Percentiles rank a stretch among this genome's conserved stretches.
Evolutionary conservation across 2,113 vertebrate genomes (phyloP).

Genomic region (Tiliqua scincoides): DNA sequence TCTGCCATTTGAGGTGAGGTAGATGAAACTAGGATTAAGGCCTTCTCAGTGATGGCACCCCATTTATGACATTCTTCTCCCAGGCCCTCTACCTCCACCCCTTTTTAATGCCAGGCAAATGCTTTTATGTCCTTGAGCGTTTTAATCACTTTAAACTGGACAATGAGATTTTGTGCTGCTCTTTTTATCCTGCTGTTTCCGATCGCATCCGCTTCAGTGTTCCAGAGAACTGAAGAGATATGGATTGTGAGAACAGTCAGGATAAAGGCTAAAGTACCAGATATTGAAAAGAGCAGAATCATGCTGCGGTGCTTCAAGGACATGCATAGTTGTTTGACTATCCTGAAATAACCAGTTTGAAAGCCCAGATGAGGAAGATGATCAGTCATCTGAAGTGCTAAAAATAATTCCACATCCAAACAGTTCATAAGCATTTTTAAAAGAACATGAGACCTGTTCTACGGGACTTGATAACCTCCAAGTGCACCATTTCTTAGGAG

Average conservation of each 20-base stretch:
- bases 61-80: no score
- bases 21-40: no score
- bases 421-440: conserved; percentile 54
- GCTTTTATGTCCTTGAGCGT: no score
- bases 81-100: no score
- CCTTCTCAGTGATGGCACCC: no score
- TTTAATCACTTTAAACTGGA: no score
- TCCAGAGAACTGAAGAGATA: background rate
- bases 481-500: conserved; percentile 49
- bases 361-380: conserved; percentile 25
- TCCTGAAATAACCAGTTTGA: background rate
- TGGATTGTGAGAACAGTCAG: background rate
- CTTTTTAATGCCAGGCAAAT: no score
- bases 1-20: no score
- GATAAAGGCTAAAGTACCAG: background rate
- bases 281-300: background rate
- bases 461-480: conserved; percentile 42
- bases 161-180: no score
- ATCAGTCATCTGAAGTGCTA: conserved; percentile 26
- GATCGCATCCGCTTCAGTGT: background rate
- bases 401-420: conserved; percentile 37
- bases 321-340: background rate
- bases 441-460: conserved; percentile 37
- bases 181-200: background rate
- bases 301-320: background rate